These are phyloP conservation scores for Zaprionus kolodkinae DNA, from an alignment of 1,140 invertebrate genomes.

Conservation along the genomic window DNA sequence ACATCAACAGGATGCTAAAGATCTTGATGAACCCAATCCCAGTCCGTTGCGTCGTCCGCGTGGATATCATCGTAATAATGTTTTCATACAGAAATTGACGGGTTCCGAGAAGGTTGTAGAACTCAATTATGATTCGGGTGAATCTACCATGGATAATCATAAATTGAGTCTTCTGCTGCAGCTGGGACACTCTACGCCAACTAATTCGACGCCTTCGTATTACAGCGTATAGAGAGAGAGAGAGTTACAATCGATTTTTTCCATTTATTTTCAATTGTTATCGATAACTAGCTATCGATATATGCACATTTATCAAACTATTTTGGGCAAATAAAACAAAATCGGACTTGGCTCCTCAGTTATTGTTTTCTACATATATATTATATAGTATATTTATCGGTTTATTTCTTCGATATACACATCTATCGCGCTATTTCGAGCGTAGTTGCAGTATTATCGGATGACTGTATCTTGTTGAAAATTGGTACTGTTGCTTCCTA, in stretches of 20 bases:
- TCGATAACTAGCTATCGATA: background rate
- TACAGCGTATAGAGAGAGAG: background rate
- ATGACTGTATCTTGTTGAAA: too few species aligned
- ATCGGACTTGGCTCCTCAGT: background rate
- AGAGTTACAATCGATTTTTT: too few species aligned
- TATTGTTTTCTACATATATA: background rate
- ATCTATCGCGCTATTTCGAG: background rate
- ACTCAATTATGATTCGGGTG: background rate
- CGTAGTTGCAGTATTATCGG: background rate
- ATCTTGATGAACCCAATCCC: background rate
- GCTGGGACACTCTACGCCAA: background rate
- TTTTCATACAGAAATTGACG: background rate
- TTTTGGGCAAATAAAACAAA: background rate
- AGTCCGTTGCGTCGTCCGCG: conserved; percentile 4
- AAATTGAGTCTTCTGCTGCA: background rate
- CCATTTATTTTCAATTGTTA: too few species aligned
- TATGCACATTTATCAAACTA: background rate
- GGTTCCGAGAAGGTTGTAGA: background rate
- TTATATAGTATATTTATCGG: too few species aligned
- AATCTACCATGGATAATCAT: background rate
- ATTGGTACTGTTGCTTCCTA: too few species aligned
- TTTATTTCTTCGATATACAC: too few species aligned
- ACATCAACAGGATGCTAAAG: accelerated
- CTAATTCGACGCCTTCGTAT: background rate
- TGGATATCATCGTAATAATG: background rate